phyloP scores from a whole-genome alignment of 1,140 invertebrate species.

The Venturia canescens region DNA sequence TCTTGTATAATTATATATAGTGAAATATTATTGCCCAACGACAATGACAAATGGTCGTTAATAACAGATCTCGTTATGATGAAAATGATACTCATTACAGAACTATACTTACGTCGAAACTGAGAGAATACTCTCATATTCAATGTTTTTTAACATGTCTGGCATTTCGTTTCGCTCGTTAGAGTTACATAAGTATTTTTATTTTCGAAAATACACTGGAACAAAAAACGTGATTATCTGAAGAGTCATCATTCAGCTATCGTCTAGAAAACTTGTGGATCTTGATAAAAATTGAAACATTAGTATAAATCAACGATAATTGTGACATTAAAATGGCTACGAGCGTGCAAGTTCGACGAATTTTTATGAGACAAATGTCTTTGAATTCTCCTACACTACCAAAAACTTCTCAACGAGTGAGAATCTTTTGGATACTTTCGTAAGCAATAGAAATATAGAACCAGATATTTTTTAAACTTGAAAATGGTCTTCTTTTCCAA shows the following conservation, averaged over 20 bases:
- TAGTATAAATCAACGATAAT: background rate
- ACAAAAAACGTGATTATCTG: too few species aligned
- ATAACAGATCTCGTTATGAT: background rate
- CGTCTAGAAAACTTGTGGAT: background rate
- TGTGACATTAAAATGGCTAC: background rate
- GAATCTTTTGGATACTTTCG: background rate
- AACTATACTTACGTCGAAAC: background rate
- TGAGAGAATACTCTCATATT: background rate
- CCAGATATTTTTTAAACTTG: background rate
- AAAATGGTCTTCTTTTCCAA: conserved; percentile 24
- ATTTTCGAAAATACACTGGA: too few species aligned
- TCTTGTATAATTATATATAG: background rate
- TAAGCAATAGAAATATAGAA: background rate
- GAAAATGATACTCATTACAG: background rate
- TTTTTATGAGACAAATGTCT: background rate
- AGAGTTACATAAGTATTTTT: too few species aligned
- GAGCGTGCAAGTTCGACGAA: background rate
- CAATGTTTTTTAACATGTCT: background rate
- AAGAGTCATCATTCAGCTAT: background rate
- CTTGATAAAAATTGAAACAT: background rate
- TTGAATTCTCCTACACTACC: conserved; percentile 20
- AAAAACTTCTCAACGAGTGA: conserved; percentile 41
- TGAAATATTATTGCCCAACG: conserved; percentile 11
- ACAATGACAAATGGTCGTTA: background rate
- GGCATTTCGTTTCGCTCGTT: too few species aligned